These are phyloP conservation scores for Drosophila lacertosa DNA, from an alignment of 1,140 invertebrate genomes.

Conservation along the genomic window DNA sequence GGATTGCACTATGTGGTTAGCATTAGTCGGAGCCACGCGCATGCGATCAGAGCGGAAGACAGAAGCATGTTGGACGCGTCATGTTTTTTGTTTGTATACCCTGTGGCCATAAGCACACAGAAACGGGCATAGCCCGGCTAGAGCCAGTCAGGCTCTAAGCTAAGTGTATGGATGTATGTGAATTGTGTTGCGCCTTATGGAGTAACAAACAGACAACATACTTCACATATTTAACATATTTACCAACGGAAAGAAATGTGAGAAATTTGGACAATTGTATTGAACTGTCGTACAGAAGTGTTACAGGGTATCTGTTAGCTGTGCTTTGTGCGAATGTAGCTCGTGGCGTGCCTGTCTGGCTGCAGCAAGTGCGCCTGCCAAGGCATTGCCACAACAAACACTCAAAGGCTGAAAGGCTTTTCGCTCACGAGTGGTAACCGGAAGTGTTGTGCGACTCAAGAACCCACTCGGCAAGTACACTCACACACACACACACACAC, in stretches of 20 bases:
- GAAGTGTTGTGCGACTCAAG: conserved; percentile 79
- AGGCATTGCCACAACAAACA: conserved; percentile 71
- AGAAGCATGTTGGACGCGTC: conserved; percentile 39
- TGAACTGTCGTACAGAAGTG: too few species aligned
- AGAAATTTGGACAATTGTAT: too few species aligned
- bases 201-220: too few species aligned
- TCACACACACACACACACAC: conserved; percentile 27
- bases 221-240: too few species aligned
- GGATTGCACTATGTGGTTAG: conserved; percentile 36
- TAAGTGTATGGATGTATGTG: too few species aligned
- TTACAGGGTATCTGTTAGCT: not conserved
- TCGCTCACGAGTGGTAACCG: conserved; percentile 79
- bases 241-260: too few species aligned
- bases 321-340: not conserved
- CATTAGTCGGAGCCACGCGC: conserved; percentile 39
- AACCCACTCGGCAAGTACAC: conserved; percentile 68
- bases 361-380: conserved; percentile 33
- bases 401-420: conserved; percentile 73
- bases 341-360: conserved; percentile 2
- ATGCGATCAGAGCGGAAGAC: conserved; percentile 47
- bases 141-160: too few species aligned
- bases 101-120: conserved; percentile 1
- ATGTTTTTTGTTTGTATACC: conserved; percentile 40
- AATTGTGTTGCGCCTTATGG: too few species aligned
- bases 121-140: not conserved